phyloP scores from a whole-genome alignment of 2,113 vertebrate species.

The Oryzias celebensis region DNA sequence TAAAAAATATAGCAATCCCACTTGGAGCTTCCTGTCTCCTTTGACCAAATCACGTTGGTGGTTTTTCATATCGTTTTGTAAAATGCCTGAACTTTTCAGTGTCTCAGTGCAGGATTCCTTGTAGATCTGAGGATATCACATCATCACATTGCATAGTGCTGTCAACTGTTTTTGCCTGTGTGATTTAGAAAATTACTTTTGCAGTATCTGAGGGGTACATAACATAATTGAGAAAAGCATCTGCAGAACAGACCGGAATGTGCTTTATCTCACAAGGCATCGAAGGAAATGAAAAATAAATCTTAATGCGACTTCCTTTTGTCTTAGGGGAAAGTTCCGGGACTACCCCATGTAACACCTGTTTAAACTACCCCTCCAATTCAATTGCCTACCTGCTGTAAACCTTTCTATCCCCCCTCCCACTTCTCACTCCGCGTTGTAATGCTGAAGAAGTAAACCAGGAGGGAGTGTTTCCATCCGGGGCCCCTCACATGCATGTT shows the following conservation, averaged over 20 bases:
- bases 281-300: conserved; percentile 73
- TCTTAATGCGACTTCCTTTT: conserved; percentile 64
- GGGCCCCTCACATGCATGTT: conserved; percentile 18
- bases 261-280: conserved; percentile 56
- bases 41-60: background rate
- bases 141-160: conserved; percentile 1
- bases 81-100: background rate
- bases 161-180: no score
- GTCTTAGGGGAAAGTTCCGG: conserved; percentile 68
- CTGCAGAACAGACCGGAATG: conserved; percentile 38
- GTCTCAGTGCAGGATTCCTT: conserved; percentile 4
- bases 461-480: conserved; percentile 12
- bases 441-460: conserved; percentile 19
- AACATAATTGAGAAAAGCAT: conserved; percentile 39
- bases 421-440: conserved; percentile 15
- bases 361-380: conserved; percentile 45
- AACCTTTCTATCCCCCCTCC: conserved; percentile 4
- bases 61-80: no score
- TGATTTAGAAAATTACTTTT: conserved; percentile 31
- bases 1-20: background rate
- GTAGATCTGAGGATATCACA: conserved; percentile 38
- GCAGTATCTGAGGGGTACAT: conserved; percentile 50
- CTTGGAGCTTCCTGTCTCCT: background rate
- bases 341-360: conserved; percentile 71
- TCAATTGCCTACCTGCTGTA: conserved; percentile 6